These are phyloP conservation scores for Echinometra lucunter DNA, from an alignment of 53 echinoderm and acorn worm genomes.

Conservation along the genomic window DNA sequence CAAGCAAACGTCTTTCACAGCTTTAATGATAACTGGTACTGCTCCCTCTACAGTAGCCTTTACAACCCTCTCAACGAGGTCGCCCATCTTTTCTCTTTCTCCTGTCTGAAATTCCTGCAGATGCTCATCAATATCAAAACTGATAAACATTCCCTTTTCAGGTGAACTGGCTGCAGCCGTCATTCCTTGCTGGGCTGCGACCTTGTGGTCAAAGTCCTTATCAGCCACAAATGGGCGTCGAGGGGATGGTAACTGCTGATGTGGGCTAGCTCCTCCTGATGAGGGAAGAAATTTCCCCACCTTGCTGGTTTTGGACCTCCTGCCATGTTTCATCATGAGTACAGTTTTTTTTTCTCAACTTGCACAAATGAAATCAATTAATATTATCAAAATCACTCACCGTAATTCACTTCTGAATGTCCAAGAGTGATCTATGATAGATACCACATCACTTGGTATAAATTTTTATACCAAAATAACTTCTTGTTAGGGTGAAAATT, in stretches of 20 bases:
- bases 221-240: slow-evolving; percentile 2
- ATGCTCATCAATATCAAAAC: not conserved
- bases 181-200: not conserved
- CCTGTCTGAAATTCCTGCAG: not conserved
- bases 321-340: too few species aligned
- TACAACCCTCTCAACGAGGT: not conserved
- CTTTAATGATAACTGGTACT: not conserved
- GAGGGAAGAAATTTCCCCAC: not conserved
- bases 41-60: not conserved
- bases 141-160: not conserved
- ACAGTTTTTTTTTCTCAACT: too few species aligned
- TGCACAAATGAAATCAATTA: too few species aligned
- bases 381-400: too few species aligned
- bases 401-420: too few species aligned
- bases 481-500: too few species aligned
- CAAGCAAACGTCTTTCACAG: not conserved
- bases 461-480: too few species aligned
- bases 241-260: not conserved
- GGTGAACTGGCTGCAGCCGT: not conserved
- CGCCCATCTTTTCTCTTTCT: not conserved
- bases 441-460: too few species aligned
- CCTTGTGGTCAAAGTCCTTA: not conserved
- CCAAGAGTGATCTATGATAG: too few species aligned
- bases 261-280: not conserved
- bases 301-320: too few species aligned